Evolutionary conservation across 1,140 invertebrate genomes (phyloP).

Genomic region (Drosophila littoralis): DNA sequence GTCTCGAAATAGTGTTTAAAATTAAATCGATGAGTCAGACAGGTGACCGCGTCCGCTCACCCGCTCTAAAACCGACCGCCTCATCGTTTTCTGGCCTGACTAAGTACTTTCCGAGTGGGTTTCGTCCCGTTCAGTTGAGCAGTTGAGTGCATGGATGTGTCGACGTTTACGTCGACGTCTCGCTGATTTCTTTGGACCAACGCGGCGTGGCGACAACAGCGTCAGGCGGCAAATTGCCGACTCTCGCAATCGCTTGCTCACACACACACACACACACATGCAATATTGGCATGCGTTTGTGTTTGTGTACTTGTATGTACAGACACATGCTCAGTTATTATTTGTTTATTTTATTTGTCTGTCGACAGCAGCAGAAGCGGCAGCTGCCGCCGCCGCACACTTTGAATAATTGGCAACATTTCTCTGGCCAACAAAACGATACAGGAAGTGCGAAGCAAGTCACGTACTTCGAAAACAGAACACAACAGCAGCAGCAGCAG

Average conservation of each 20-base stretch:
- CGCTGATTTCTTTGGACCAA: constrained; percentile 47
- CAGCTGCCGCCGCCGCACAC: constrained; percentile 24
- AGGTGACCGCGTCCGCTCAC: constrained; percentile 40
- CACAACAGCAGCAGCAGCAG: constrained; percentile 16
- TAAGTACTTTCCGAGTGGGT: constrained; percentile 25
- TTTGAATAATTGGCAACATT: constrained; percentile 65
- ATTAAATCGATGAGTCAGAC: constrained; percentile 60
- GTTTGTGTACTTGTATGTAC: neutral
- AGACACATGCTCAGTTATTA: constrained; percentile 42
- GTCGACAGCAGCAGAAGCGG: constrained; percentile 20
- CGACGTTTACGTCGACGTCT: constrained; percentile 5
- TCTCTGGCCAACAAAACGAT: constrained; percentile 40
- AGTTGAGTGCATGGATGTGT: constrained; percentile 27
- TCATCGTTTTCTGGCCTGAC: constrained; percentile 8
- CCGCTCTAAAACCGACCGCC: neutral
- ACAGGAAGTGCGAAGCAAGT: constrained; percentile 61
- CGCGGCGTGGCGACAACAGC: constrained; percentile 32
- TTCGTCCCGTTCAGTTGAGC: constrained; percentile 5
- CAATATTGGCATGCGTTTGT: neutral
- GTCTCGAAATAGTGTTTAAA: constrained; percentile 57
- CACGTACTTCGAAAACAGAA: constrained; percentile 54
- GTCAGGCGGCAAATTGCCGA: constrained; percentile 16
- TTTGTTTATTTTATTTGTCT: constrained; percentile 55
- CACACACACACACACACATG: neutral
- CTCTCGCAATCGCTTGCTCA: neutral